Base-by-base conservation (phyloP, 2,888 invertebrate genomes). In the Apocheima hispidaria region DNA sequence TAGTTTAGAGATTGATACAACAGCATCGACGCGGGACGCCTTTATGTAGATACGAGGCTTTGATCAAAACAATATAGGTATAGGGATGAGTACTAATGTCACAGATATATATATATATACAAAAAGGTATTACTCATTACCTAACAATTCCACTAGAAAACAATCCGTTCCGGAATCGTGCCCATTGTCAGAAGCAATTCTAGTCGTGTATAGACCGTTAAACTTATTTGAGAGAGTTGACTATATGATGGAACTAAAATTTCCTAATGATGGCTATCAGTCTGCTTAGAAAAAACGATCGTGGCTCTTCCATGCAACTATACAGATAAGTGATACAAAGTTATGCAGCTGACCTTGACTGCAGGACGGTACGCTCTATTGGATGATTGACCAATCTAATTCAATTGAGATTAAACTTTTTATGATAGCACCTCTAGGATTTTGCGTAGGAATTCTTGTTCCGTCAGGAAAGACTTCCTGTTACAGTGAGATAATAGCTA, bases 271-370 rank as follows among this genome's bases (percentile, higher is more conserved):
- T 0, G 6, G 12, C 18, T 30, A 0, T 30, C 18, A 12, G 18
- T 46, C 18, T 20, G 6, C 6, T 18, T 3, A 30, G 46, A 30
- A 5, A 46, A 46, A 20, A 0, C 30, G 46, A 30, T 46, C 6
- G 30, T 18, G 30, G 30, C 46, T 30, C 46, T 20, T 1, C 7
- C 6, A 20, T 30, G 10, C 7, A 10, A 18, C 12, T 46, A 2
- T 20, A 12, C 1, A 30, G 5, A 30, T 33, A 20, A 46, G 30
- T 33, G 14, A 44, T 51, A 40, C 21, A 40, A 44, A 36, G 48
- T 49, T 60, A 60, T 56, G 60, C 63, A 63, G 46, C 52, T 52
- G 50, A 60, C 63, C 63, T 64, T 64, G 63, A 63, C 54, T 62
- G 61, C 46, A 53, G 41, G 51, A 50, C 18, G 51, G 54, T 54